Conservation (phyloP, 2,113 vertebrate species). For the Aegypius monachus region DNA sequence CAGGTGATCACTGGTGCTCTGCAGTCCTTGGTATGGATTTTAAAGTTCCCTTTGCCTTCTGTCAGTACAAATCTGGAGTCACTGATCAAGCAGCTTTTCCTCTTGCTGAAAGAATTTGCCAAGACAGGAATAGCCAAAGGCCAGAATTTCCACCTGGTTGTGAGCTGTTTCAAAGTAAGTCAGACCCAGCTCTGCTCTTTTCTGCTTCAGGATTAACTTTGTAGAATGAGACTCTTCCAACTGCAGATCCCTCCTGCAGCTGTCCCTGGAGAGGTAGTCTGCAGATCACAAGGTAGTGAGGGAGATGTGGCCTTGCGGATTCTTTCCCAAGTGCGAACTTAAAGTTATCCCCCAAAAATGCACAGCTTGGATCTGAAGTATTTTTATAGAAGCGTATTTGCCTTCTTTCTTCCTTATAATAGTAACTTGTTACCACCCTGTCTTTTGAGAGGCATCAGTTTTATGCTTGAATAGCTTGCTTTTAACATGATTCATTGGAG, state of each 20-base stretch:
- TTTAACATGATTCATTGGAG: background rate
- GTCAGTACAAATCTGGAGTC: slow-evolving; percentile 68
- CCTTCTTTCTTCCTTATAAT: background rate
- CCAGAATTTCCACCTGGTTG: slow-evolving; percentile 91
- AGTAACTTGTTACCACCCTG: background rate
- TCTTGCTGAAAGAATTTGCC: slow-evolving; percentile 93
- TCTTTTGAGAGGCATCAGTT: background rate
- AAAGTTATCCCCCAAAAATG: background rate
- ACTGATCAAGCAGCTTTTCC: slow-evolving; percentile 87
- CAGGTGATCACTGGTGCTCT: slow-evolving; percentile 94
- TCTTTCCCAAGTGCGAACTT: background rate
- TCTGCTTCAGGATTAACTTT: background rate
- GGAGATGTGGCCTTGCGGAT: background rate
- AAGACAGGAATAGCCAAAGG: slow-evolving; percentile 88
- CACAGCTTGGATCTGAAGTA: background rate
- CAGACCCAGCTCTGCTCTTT: background rate
- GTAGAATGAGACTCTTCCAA: background rate
- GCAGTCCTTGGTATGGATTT: slow-evolving; percentile 84
- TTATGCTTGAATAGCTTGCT: background rate
- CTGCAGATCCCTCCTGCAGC: background rate
- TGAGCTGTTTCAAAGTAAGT: slow-evolving; percentile 96
- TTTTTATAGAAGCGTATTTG: background rate
- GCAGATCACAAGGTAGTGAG: background rate
- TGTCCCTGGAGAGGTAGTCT: background rate
- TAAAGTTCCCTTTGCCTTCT: slow-evolving; percentile 90